These are phyloP conservation scores for Iphiclides podalirius DNA, from an alignment of 2,888 invertebrate genomes.

Conservation along the genomic window DNA sequence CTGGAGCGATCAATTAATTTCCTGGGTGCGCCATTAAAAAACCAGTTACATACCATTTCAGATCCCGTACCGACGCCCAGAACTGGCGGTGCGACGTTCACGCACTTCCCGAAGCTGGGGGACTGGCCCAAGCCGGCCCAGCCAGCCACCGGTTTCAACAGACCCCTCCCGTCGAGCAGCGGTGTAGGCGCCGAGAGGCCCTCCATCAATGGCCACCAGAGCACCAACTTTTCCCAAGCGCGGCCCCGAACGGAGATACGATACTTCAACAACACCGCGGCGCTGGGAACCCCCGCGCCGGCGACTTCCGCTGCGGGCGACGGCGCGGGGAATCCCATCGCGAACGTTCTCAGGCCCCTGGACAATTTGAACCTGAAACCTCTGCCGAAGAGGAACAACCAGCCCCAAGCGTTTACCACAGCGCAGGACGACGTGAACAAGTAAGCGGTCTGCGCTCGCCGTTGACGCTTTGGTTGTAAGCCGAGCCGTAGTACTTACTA, in stretches of 20 bases:
- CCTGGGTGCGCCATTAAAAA: no score
- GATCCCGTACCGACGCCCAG: constrained; percentile 69
- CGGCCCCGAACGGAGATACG: constrained; percentile 1
- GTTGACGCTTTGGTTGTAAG: no score
- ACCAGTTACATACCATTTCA: no score
- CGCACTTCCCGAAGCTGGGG: constrained; percentile 23
- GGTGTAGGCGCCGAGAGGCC: constrained; percentile 3
- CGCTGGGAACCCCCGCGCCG: not conserved
- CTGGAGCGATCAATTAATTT: no score
- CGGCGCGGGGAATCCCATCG: not conserved
- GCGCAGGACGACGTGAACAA: constrained; percentile 27
- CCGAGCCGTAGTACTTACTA: no score
- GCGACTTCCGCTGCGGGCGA: not conserved
- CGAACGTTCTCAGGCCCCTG: not conserved
- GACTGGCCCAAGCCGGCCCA: constrained; percentile 23
- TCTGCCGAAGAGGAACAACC: constrained; percentile 57
- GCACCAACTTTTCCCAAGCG: not conserved
- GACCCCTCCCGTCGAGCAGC: constrained; percentile 1
- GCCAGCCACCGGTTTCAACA: constrained; percentile 18
- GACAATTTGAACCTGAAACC: constrained; percentile 23
- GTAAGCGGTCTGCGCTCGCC: no score
- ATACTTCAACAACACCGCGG: not conserved
- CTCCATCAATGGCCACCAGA: constrained; percentile 5
- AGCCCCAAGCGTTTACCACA: constrained; percentile 68
- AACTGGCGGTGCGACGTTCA: constrained; percentile 30